Evolutionary conservation across 2,888 invertebrate genomes (phyloP), one percentile per base, ranked within the genome.

Genomic region (Pandemis corylana): DNA sequence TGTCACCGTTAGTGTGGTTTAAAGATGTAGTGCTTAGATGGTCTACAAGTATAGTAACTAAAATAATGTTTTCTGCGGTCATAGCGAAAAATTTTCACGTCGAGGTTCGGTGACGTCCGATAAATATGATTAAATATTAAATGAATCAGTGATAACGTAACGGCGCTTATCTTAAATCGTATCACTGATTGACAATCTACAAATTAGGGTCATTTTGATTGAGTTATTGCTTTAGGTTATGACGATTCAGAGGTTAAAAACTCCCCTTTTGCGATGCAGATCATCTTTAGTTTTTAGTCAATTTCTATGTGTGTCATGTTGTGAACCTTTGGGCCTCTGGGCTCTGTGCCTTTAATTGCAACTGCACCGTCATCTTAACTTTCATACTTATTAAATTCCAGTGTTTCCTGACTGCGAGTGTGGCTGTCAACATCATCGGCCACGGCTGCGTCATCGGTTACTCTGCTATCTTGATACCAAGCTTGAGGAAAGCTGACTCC

Each of bases 381-480:
- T 51, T 51, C n/a, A 7, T 51, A 4, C 12, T 10, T 46, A 46
- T 51, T 51, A 51, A 6, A 63, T 89, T 89, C 67, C 89, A 94
- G 94, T 89, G 89, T 62, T 93, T 93, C 81, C 83, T 93, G 77
- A 93, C 93, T 2, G 89, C 89, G 3, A 87, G 88, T 1, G 93
- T 93, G 64, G 87, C 90, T 0, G 76, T 88, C 53, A 94, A 94
- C 83, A 90, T 94, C 75, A 80, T 86, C 2, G 93, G 89, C 0
- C 93, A 93, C 76, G 94, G 94, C 70, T 87, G 90, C 72, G 89
- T 93, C 76, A 93, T 94, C 76, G 96, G 96, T 0, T 96, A 95
- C 85, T 95, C 96, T 0, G 96, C 96, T 0, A 93, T 96, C 64
- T 86, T 96, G 71, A 89, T 96, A 36, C 96, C 96, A 0, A 95